A percentile compares a stretch with the other conserved stretches of the same genome.
phyloP scores from a whole-genome alignment of 1,140 invertebrate genomes.

The Anthonomus grandis region DNA sequence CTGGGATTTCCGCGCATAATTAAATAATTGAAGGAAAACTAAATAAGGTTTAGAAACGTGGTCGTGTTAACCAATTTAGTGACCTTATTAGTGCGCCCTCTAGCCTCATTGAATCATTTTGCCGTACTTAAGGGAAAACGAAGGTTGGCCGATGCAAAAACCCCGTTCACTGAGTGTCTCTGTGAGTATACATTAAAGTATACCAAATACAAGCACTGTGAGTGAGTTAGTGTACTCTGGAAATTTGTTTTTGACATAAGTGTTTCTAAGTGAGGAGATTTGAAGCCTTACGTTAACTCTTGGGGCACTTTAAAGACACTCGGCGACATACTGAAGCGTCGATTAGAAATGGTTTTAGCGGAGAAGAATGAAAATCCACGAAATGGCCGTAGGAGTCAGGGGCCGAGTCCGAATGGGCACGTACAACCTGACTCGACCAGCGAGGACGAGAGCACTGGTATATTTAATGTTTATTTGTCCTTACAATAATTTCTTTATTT shows the following conservation, averaged over 20 bases:
- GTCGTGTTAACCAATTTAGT: too few species aligned
- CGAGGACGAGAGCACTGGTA: slow-evolving; percentile 75
- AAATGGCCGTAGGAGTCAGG: slow-evolving; percentile 81
- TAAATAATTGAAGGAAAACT: too few species aligned
- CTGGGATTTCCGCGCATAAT: too few species aligned
- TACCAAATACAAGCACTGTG: too few species aligned
- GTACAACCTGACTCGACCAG: slow-evolving; percentile 73
- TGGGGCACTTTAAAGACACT: slow-evolving; percentile 14
- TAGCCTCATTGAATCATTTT: too few species aligned
- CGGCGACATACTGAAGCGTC: slow-evolving; percentile 22
- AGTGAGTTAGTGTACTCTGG: slow-evolving; percentile 24
- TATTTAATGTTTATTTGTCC: slow-evolving; percentile 28
- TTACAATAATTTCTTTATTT: not conserved
- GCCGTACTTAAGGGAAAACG: slow-evolving; percentile 28
- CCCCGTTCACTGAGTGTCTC: slow-evolving; percentile 25
- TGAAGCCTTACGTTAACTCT: slow-evolving; percentile 14
- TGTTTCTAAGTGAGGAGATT: slow-evolving; percentile 12
- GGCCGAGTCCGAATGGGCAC: slow-evolving; percentile 84
- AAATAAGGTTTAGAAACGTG: too few species aligned
- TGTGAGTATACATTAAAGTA: too few species aligned
- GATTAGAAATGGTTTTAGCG: slow-evolving; percentile 72
- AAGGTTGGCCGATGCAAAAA: slow-evolving; percentile 37
- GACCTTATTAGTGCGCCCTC: too few species aligned
- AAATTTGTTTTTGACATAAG: slow-evolving; percentile 1
- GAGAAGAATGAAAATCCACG: slow-evolving; percentile 78